Evolutionary conservation across 2,797 vertebrate species (phyloP), one percentile per base, ranked within the genome.

Genomic region (Characodon lateralis): DNA sequence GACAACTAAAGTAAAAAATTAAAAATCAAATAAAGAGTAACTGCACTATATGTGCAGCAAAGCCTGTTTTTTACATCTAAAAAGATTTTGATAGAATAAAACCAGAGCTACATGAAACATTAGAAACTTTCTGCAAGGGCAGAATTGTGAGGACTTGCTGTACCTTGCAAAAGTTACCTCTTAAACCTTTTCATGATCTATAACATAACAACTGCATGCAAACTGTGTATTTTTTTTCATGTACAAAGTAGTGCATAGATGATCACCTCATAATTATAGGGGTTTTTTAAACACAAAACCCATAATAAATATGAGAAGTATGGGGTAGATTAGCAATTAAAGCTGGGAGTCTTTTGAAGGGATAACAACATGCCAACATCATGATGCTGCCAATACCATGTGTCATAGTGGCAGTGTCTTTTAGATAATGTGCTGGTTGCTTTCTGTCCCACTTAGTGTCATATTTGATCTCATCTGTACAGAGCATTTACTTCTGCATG

Each of bases 1-100:
- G 78, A 70, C 77, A 70, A 61, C 61, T 18, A 50, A 50, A n/a
- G n/a, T 50, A 16, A n/a, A 50, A 74, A 70, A 28, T 66, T 20
- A 79, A 41, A 51, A 46, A 41, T 78, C 73, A 70, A 69, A 83
- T 77, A 80, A 78, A 76, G 9, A 24, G 31, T 72, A 65, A 43
- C 58, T 59, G 63, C 28, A 65, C 22, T 55, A 77, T 51, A 76
- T 43, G 46, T 77, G 10, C 46, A 39, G 71, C 31, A 69, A 74
- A 58, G 3, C 1, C 22, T 39, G 63, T 16, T 41, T 39, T 31
- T 28, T 46, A 65, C 43, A 12, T 56, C 55, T n/a, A n/a, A n/a
- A 56, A 24, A 58, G 6, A 24, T 55, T 55, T 58, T 55, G 22
- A 55, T 22, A 55, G 20, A 55, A 55, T 41, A 22, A 39, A 66